phyloP scores from a whole-genome alignment of 1,140 invertebrate genomes.

The Mizuhopecten yessoensis region DNA sequence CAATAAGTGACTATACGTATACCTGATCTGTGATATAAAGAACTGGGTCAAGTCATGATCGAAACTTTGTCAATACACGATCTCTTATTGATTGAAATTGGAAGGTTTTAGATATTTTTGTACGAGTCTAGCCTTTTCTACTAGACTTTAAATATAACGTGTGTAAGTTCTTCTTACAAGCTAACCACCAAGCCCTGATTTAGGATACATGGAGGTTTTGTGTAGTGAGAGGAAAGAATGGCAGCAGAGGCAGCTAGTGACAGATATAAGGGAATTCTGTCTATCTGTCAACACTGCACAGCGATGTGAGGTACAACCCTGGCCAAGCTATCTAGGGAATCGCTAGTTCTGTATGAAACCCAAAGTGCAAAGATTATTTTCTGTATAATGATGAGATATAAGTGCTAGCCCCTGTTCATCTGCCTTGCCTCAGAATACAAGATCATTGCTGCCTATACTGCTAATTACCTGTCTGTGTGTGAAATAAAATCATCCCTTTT shows the following conservation, averaged over 20 bases:
- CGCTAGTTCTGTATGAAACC: not conserved
- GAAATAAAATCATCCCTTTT: not conserved
- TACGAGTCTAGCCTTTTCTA: no score
- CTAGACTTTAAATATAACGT: not conserved
- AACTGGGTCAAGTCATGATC: no score
- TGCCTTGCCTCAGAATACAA: not conserved
- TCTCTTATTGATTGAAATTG: no score
- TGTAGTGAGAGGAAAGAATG: not conserved
- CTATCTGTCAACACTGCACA: not conserved
- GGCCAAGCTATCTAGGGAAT: not conserved
- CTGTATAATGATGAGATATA: not conserved
- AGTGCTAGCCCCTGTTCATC: not conserved
- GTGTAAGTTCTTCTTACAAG: not conserved
- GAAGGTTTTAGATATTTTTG: no score
- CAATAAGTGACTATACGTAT: no score
- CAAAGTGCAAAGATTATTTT: not conserved
- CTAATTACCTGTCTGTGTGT: not conserved
- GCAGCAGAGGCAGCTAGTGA: not conserved
- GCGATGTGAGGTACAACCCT: not conserved
- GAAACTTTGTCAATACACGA: no score
- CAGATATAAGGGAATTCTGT: not conserved
- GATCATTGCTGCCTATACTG: not conserved
- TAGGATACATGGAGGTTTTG: not conserved
- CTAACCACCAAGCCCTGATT: not conserved
- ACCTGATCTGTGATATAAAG: no score